Base-by-base conservation (phyloP, 2,113 vertebrate genomes). In the Acanthochromis polyacanthus region DNA sequence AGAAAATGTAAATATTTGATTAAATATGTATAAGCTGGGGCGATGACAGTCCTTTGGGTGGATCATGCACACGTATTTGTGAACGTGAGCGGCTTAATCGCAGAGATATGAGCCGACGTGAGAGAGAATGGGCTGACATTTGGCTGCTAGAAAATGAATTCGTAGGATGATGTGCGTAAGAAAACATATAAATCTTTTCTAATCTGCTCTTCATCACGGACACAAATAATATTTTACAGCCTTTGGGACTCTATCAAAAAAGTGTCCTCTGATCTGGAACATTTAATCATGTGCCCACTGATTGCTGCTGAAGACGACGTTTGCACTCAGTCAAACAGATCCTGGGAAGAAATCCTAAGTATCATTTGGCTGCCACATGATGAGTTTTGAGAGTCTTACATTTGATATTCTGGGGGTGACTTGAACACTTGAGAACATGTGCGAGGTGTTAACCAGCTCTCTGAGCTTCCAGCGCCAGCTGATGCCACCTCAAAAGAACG, bases 381-480 rank as follows among this genome's bases (percentile, higher is more conserved):
- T 36, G 11, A 17, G 58, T 19, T 73, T 50, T 71, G 22, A 17
- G 53, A 46, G 50, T 76, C 30, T 65, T 80, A 56, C 40, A 52
- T 83, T 59, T 83, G 78, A 81, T 86, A 86, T 80, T 84, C 79
- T 66, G 11, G 9, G 80, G 63, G 38, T 82, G 59, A 73, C 38
- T 70, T 38, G 65, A 80, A 50, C 11, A 46, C 12, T 70, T 28
- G 23, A 64, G 61, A 73, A 78, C 67, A 85, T 82, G 78, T 87
- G 85, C 9, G 38, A 89, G 80, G 82, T 86, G 82, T 90, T 88
- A 91, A 89, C 59, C 74, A 61, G 77, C 74, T 74, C 64, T 72
- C 14, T 11, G 63, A 79, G 80, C 71, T 59, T 63, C 75, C 55
- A 64, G 75, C 30, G 66, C 30, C 23, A 32, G 60, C 87, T 88